Conservation (phyloP, 2,888 invertebrate species). For the Conops quadrifasciatus region DNA sequence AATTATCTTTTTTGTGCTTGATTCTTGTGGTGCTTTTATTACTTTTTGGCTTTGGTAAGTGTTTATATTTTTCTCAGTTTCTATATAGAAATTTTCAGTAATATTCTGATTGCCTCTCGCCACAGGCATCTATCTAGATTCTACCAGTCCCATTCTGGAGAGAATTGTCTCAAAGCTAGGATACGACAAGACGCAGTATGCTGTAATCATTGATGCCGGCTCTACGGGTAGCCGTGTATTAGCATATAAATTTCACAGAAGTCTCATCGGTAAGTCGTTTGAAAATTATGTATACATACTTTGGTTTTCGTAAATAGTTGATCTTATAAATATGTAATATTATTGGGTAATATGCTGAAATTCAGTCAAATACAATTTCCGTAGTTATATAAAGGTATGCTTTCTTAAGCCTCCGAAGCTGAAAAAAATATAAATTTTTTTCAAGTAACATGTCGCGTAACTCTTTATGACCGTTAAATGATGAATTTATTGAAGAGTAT, state of each 20-base stretch:
- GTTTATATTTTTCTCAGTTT: constrained; percentile 32
- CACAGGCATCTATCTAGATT: constrained; percentile 61
- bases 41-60: constrained; percentile 61
- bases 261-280: constrained; percentile 70
- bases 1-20: constrained; percentile 63
- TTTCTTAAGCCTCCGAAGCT: too few relatives aligned
- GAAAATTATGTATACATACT: too few relatives aligned
- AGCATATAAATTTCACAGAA: constrained; percentile 84
- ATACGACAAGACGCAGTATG: constrained; percentile 77
- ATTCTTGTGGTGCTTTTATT: constrained; percentile 59
- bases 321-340: too few relatives aligned
- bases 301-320: too few relatives aligned
- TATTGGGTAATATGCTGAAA: too few relatives aligned
- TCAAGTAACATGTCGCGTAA: too few relatives aligned
- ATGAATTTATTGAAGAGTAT: too few relatives aligned
- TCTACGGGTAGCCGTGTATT: constrained; percentile 89
- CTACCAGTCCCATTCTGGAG: constrained; percentile 70
- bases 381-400: too few relatives aligned
- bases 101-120: neutral
- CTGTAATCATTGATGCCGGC: constrained; percentile 92
- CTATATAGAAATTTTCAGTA: neutral
- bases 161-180: constrained; percentile 78
- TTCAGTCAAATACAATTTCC: too few relatives aligned
- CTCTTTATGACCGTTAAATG: too few relatives aligned
- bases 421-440: too few relatives aligned